Evolutionary conservation across 2,888 invertebrate species (phyloP).

Genomic region (Tromatobia lineatoria): DNA sequence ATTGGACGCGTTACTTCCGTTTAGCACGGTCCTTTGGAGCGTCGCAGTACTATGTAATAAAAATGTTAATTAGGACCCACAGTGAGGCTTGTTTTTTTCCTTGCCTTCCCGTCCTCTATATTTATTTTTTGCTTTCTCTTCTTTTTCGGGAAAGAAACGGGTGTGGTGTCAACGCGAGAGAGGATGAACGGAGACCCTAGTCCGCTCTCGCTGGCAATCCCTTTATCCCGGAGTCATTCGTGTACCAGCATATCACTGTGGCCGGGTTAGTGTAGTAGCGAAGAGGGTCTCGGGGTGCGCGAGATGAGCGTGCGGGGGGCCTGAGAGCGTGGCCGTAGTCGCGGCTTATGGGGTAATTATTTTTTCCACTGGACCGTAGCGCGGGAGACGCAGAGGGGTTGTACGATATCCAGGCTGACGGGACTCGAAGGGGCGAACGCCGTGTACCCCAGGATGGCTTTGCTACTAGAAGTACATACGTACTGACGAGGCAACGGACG

Average conservation of each 20-base stretch:
- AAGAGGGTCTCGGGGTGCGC: conserved; percentile 11
- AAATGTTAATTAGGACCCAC: conserved; percentile 67
- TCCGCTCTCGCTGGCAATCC: conserved; percentile 52
- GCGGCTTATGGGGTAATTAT: conserved; percentile 66
- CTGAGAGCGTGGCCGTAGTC: conserved; percentile 39
- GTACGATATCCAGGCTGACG: conserved; percentile 39
- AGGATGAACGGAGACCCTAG: conserved; percentile 8
- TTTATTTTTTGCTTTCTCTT: background rate
- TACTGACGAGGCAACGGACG: conserved; percentile 7
- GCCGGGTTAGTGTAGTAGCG: conserved; percentile 25
- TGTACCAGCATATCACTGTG: conserved; percentile 55
- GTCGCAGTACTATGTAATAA: conserved; percentile 59
- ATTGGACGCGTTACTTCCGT: conserved; percentile 58
- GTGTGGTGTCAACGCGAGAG: conserved; percentile 1
- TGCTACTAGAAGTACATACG: conserved; percentile 14
- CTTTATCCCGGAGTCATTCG: conserved; percentile 63
- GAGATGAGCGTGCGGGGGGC: conserved; percentile 19
- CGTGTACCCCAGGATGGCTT: conserved; percentile 36
- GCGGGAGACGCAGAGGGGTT: conserved; percentile 42
- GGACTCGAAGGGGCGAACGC: conserved; percentile 50
- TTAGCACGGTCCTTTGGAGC: conserved; percentile 55
- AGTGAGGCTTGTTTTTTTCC: conserved; percentile 4
- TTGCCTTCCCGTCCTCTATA: background rate
- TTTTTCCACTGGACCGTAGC: conserved; percentile 66
- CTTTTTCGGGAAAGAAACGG: conserved; percentile 43